A percentile compares a stretch with the other conserved stretches of the same genome.
Conservation (phyloP, 2,888 invertebrate genomes). For the Strigamia maritima region DNA sequence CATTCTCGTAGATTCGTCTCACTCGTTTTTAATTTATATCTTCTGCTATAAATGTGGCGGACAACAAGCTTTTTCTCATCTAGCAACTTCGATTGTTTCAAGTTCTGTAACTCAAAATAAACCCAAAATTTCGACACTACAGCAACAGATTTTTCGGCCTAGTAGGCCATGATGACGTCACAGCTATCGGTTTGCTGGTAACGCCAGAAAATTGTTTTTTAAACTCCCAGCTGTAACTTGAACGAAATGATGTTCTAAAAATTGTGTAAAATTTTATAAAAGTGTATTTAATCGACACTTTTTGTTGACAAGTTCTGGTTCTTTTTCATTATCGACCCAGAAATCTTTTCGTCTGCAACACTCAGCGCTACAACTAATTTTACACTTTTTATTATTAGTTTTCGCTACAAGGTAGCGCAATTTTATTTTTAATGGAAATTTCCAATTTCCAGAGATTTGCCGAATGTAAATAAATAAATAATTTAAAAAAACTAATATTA, state of each 20-base stretch:
- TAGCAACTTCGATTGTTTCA: background rate
- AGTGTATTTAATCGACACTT: background rate
- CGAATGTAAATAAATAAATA: background rate
- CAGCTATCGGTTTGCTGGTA: constrained; percentile 40
- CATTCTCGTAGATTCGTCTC: constrained; percentile 56
- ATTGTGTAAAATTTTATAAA: background rate
- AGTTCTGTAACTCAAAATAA: constrained; percentile 16
- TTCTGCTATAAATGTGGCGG: background rate
- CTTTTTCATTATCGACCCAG: constrained; percentile 25
- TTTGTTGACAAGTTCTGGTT: constrained; percentile 2
- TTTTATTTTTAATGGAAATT: background rate
- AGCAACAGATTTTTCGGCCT: constrained; percentile 43
- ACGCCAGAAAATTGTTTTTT: background rate
- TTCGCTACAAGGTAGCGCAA: background rate
- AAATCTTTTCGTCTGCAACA: constrained; percentile 31
- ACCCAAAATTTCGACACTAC: constrained; percentile 37
- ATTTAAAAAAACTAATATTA: background rate
- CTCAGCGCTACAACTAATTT: background rate
- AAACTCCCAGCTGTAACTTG: background rate
- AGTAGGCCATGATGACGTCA: constrained; percentile 50
- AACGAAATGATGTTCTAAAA: background rate
- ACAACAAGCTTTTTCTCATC: constrained; percentile 5
- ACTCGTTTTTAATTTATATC: constrained; percentile 11
- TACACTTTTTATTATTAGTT: background rate
- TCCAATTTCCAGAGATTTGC: background rate